phyloP scores from a whole-genome alignment of 2,113 vertebrate species.

The Oncorhynchus nerka region DNA sequence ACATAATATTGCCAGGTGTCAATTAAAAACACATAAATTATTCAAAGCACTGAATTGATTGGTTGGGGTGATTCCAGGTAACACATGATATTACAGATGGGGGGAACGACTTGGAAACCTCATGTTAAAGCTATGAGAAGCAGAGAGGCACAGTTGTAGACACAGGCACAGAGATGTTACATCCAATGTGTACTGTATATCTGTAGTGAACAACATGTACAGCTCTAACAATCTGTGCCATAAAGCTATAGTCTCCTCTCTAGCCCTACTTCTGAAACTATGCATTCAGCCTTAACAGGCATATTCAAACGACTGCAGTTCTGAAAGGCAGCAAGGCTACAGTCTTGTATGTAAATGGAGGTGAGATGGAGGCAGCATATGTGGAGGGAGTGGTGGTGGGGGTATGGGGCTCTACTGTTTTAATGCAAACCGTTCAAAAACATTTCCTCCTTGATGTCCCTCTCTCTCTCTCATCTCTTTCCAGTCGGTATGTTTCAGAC shows the following conservation, averaged over 20 bases:
- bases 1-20: slow-evolving; percentile 1
- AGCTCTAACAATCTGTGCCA: neutral
- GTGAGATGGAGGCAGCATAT: neutral
- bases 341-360: neutral
- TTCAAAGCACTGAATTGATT: slow-evolving; percentile 37
- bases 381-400: neutral
- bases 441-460: slow-evolving; percentile 2
- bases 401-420: neutral
- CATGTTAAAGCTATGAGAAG: neutral
- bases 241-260: neutral
- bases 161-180: neutral
- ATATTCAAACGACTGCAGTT: slow-evolving; percentile 1
- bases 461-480: neutral
- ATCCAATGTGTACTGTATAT: no score
- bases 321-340: no score
- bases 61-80: slow-evolving; percentile 29
- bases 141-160: neutral
- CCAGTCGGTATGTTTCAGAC: neutral
- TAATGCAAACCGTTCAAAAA: neutral
- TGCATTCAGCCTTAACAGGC: neutral
- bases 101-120: neutral
- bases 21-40: slow-evolving; percentile 44
- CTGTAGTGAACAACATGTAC: neutral
- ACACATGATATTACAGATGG: slow-evolving; percentile 2
- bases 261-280: neutral